Base-by-base conservation (phyloP, 2,888 invertebrate genomes). In the Ophion costatus region DNA sequence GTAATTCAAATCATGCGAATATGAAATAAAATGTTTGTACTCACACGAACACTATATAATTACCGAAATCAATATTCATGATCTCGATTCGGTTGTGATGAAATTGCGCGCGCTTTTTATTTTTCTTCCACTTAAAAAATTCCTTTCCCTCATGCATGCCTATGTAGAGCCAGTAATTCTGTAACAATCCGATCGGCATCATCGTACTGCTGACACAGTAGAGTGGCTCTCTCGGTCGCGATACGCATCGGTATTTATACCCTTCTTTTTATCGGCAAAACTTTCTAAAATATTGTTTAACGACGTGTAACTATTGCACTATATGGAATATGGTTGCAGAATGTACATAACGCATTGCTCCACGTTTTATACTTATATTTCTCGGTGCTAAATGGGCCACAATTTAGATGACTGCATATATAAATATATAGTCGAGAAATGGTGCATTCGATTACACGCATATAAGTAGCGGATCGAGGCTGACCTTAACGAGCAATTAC, bases 401-500 rank as follows among this genome's bases (percentile, higher is more conserved):
- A 33, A 14, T 33, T 45, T 71, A 29, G 45, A 20, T 66, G 70
- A 63, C 63, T 64, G 42, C 61, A 61, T 75, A 66, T 38, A 71
- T 57, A 14, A 14, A 4, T n/a, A 38, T 14, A 57, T n/a, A 57
- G 75, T 71, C 75, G 71, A 78, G 75, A 82, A 82, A 75, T 82
- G 22, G 71, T n/a, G 76, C 81, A 82, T 85, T 82, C 82, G 83
- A 83, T 85, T 83, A 83, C 83, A 63, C 83, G 83, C 83, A 83
- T 83, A 85, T 85, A 85, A 85, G 83, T 85, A 83, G 77, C 80
- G 45, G 66, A 66, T 84, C 77, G 77, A 66, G 86, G 84, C 83
- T 87, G 88, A 85, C 83, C 86, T 88, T 88, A 89, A 89, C 87
- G 86, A 88, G 87, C 86, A 79, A 85, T 76, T 86, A 83, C 84